Conservation (phyloP, 2,113 vertebrate genomes). For the Etia nguti region DNA sequence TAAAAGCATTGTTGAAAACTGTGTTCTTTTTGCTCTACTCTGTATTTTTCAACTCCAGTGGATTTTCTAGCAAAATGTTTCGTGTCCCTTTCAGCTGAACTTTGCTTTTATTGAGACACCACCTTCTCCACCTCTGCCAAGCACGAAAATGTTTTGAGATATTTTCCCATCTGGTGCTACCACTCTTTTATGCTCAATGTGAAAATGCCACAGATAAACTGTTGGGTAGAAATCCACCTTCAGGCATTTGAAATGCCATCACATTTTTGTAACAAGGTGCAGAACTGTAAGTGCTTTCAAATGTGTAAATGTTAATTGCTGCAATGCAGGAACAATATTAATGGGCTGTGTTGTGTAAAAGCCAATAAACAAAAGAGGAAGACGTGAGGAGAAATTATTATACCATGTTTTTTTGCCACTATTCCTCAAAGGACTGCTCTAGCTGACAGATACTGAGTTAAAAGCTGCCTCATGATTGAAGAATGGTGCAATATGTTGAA, state of each 20-base stretch:
- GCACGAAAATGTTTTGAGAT: neutral
- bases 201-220: neutral
- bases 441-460: neutral
- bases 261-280: neutral
- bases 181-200: neutral
- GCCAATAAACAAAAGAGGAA: neutral
- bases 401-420: neutral
- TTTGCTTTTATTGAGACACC: neutral
- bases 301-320: neutral
- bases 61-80: neutral
- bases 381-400: neutral
- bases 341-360: neutral
- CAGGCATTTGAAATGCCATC: neutral
- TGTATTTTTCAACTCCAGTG: neutral
- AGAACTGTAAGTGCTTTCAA: neutral
- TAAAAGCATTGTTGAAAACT: neutral
- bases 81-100: neutral
- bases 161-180: neutral
- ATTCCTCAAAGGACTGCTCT: neutral
- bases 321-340: neutral
- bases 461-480: neutral
- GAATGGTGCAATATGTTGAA: conserved; percentile 30
- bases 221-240: neutral
- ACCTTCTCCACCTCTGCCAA: neutral
- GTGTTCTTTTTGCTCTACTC: neutral